Evolutionary conservation across 2,888 invertebrate genomes (phyloP), one percentile per base, ranked within the genome.

Genomic region (Incurvaria masculella): DNA sequence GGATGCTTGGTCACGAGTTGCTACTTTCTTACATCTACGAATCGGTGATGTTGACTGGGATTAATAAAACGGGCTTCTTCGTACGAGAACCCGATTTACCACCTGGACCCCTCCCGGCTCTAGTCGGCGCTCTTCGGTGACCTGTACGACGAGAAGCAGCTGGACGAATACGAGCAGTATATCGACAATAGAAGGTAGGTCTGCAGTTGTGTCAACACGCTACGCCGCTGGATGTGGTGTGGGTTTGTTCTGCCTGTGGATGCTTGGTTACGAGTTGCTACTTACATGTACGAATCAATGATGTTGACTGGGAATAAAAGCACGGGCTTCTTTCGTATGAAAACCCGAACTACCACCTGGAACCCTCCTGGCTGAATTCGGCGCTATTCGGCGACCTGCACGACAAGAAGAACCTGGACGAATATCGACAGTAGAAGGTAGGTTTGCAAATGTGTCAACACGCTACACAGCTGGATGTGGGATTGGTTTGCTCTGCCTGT

Each of bases 41-140:
- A n/a, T n/a, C n/a, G n/a, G n/a, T n/a, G n/a, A n/a, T n/a, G n/a
- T n/a, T n/a, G n/a, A n/a, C n/a, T n/a, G n/a, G n/a, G n/a, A n/a
- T n/a, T n/a, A n/a, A n/a, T n/a, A 93, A 80, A 91, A 91, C 82
- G 93, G 93, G 68, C 85, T 91, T 55, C 81, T 92, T 93, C 93
- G 61, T 94, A 93, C 76, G 91, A 93, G 79, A 94, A 94, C 70
- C 93, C 94, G 21, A 94, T 93, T 78, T 94, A 94, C 72, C 91
- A 90, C 64, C 71, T 91, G 79, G 88, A 88, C 65, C 87, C 89
- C 50, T 83, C 87, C 42, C 81, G 87, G 6, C 80, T 91, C 62
- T 89, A 89, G 72, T 88, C 90, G 59, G 89, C 88, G 45, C 80
- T 88, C 55, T 89, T 87, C 79, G 84, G 86, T 60, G 87, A 89